Evolutionary conservation across 1,140 invertebrate genomes (phyloP).

Genomic region (Aporrectodea caliginosa): DNA sequence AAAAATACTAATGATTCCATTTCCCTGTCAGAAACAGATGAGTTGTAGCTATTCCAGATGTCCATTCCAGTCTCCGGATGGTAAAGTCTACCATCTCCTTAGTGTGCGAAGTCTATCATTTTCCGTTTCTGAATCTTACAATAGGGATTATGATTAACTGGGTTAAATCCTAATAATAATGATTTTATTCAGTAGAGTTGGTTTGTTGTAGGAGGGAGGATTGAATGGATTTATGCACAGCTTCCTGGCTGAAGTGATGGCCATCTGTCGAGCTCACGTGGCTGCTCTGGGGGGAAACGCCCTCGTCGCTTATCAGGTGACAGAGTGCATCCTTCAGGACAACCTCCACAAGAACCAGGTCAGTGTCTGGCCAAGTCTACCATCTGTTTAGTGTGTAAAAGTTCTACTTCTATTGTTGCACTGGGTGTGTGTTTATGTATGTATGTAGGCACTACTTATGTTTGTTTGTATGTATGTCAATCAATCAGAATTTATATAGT

Average conservation of each 20-base stretch:
- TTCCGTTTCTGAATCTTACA: no score
- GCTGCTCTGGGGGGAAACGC: conserved; percentile 91
- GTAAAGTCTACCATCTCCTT: no score
- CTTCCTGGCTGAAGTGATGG: conserved; percentile 84
- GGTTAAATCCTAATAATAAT: no score
- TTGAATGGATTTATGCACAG: conserved; percentile 88
- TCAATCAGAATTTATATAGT: no score
- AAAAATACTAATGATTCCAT: no score
- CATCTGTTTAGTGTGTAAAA: background rate
- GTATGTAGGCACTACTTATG: background rate
- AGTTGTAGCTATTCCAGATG: no score
- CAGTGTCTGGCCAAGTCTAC: conserved; percentile 34
- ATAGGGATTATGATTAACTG: no score
- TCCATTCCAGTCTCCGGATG: no score
- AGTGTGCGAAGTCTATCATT: no score
- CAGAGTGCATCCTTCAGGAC: conserved; percentile 80
- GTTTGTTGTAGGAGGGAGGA: conserved; percentile 63
- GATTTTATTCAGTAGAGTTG: conserved; percentile 19
- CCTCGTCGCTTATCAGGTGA: conserved; percentile 88
- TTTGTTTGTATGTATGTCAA: background rate
- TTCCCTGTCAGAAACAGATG: no score
- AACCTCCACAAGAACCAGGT: conserved; percentile 96
- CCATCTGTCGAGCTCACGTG: conserved; percentile 86
- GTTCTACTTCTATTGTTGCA: background rate
- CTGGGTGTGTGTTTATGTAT: no score